Conservation (phyloP, 2,888 invertebrate genomes). For the Leptopilina drosophilae region DNA sequence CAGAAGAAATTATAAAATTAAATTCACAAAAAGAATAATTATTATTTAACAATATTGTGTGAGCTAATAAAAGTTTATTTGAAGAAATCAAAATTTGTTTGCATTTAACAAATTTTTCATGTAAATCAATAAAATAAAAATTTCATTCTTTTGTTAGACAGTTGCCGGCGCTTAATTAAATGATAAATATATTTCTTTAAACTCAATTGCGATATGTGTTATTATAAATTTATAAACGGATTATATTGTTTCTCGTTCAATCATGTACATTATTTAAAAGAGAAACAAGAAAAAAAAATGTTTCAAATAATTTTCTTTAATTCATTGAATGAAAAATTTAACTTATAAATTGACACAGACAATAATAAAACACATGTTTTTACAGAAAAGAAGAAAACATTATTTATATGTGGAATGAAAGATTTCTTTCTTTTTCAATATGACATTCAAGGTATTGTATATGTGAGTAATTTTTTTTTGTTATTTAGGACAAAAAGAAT, state of each 20-base stretch:
- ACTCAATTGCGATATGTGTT: background rate
- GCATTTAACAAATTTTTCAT: constrained; percentile 18
- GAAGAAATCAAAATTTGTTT: constrained; percentile 33
- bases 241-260: too few species aligned
- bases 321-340: too few species aligned
- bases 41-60: background rate
- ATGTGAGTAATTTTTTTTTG: too few species aligned
- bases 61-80: constrained; percentile 22
- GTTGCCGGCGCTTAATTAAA: background rate
- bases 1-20: constrained; percentile 9
- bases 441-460: too few species aligned
- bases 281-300: background rate
- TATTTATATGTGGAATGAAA: too few species aligned
- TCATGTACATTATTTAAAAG: background rate
- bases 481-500: too few species aligned
- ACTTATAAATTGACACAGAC: too few species aligned
- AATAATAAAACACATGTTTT: too few species aligned
- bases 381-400: too few species aligned
- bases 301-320: background rate
- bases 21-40: constrained; percentile 12
- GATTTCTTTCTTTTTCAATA: too few species aligned
- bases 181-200: background rate
- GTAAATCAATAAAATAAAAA: background rate
- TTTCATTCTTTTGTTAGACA: background rate
- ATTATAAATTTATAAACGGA: too few species aligned